phyloP scores from a whole-genome alignment of 2,797 vertebrate species.

The Neosilurus mollespiculum region DNA sequence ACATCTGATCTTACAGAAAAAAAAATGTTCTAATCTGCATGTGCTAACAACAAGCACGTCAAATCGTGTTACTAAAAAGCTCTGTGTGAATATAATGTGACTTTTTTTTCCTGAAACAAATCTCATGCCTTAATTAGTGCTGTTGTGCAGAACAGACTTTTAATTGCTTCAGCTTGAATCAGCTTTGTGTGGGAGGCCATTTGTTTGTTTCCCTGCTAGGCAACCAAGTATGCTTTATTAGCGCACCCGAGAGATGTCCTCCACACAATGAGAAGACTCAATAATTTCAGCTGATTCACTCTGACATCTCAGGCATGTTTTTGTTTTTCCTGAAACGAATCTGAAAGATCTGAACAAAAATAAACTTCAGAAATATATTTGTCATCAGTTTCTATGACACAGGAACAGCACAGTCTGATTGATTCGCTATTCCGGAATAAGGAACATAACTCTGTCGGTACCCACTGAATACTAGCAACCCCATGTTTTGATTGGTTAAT shows the following conservation, averaged over 20 bases:
- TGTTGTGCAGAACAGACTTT: neutral
- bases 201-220: constrained; percentile 18
- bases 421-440: no score
- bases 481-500: no score
- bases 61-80: neutral
- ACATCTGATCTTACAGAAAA: neutral
- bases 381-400: no score
- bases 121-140: neutral
- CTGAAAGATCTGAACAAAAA: no score
- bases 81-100: neutral
- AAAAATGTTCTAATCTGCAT: neutral
- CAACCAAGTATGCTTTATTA: constrained; percentile 14
- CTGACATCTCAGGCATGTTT: neutral
- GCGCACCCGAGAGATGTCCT: neutral
- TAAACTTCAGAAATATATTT: no score
- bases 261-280: constrained; percentile 5
- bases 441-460: no score
- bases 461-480: no score
- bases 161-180: constrained; percentile 13
- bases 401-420: no score
- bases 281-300: neutral
- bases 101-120: neutral
- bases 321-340: no score
- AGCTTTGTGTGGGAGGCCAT: neutral
- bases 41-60: neutral